Base-by-base conservation (phyloP, 2,113 vertebrate species). In the Chrysochloris asiatica region DNA sequence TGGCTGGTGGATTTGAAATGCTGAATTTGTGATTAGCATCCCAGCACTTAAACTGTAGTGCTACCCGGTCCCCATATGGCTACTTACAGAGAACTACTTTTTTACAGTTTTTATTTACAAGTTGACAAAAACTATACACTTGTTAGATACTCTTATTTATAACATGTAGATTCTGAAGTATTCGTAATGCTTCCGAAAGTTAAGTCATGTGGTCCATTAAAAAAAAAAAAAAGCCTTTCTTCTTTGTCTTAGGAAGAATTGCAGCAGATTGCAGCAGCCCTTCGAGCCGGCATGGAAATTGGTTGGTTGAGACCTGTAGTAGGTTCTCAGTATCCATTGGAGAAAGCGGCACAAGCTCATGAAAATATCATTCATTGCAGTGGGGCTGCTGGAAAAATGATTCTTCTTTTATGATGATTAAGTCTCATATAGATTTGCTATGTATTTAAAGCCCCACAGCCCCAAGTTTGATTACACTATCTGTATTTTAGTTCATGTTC, bases 341-440 rank as follows among this genome's bases (percentile, higher is more conserved):
- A 98, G 81, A 96, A 97, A 28, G 98, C 36, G 0, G 90, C 77
- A 3, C 86, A 98, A 75, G 98, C 98, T 89, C 98, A 99, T 17
- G 90, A 98, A 72, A 96, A 98, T 80, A 98, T 99, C 43, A 98
- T 99, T 47, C 87, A 95, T 8, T 86, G 93, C 91, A 65, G 94
- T 24, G 98, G 98, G 38, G 96, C 98, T 61, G 81, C 43, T n/a
- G 98, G 98, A 19, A 99, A 99, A 97, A 98, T 98, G 98, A 93
- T 99, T 88, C 98, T 99, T 19, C 89, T 98, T 43, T 95, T 97
- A 47, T 95, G 78, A 96, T 72, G 73, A 86, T 81, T 75, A 14
- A 26, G 67, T 65, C n/a, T 71, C 48, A 33, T 43, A 22, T 47
- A 0, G 91, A 38, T 78, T 65, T 67, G 30, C 71, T 41, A 10